A percentile compares a stretch with the other conserved stretches of the same genome.
Conservation (phyloP, 2,888 invertebrate genomes). For the Cantharis rustica region DNA sequence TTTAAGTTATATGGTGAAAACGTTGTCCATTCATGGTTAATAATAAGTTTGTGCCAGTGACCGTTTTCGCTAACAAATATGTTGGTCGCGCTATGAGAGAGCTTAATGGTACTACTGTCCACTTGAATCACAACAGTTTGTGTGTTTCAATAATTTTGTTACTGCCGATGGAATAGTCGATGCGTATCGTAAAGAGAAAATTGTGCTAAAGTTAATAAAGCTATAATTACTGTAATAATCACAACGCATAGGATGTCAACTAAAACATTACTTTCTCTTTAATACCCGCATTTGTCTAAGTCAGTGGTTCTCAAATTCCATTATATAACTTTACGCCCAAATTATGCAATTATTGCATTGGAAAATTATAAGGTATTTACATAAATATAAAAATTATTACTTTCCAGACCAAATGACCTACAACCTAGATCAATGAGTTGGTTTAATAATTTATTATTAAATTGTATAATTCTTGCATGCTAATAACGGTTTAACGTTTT, state of each 20-base stretch:
- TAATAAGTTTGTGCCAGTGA: slow-evolving; percentile 8
- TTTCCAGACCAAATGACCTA: background rate
- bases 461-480: background rate
- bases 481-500: background rate
- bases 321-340: background rate
- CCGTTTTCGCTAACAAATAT: slow-evolving; percentile 8
- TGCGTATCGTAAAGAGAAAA: slow-evolving; percentile 1
- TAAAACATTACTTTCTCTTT: background rate
- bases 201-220: background rate
- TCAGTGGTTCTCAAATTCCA: background rate
- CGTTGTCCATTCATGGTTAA: slow-evolving; percentile 6
- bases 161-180: background rate
- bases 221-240: background rate
- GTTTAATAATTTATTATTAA: background rate
- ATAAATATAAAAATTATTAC: background rate
- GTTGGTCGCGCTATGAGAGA: background rate
- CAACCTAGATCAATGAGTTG: background rate
- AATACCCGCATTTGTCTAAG: background rate
- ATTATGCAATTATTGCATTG: background rate
- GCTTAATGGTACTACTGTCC: background rate
- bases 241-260: background rate
- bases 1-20: slow-evolving; percentile 1
- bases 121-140: background rate
- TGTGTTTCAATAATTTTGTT: background rate
- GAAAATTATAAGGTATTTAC: background rate